A percentile compares a stretch with the other conserved stretches of the same genome.
Evolutionary conservation across 2,797 vertebrate species (phyloP).

Genomic region (Sebastes glaucus): DNA sequence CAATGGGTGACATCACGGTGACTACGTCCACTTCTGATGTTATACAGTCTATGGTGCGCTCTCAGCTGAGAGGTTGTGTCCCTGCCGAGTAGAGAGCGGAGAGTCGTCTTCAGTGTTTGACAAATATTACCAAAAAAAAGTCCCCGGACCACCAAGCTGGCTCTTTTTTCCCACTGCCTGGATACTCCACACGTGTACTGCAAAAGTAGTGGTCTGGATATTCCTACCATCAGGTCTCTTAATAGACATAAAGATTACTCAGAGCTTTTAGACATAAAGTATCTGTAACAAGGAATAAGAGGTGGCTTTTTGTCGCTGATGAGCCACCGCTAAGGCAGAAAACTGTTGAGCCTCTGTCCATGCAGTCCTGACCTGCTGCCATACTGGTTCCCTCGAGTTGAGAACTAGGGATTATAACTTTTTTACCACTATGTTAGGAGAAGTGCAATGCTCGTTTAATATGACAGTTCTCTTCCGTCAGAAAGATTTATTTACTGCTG

Average conservation of each 20-base stretch:
- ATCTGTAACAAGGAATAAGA: neutral
- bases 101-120: neutral
- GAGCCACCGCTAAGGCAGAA: neutral
- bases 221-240: neutral
- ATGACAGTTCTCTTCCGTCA: neutral
- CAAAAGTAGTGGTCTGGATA: neutral
- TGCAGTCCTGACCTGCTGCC: neutral
- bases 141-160: no score
- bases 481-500: constrained; percentile 24
- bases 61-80: no score
- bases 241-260: neutral
- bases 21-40: no score
- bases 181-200: accelerated
- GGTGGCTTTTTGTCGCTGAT: neutral
- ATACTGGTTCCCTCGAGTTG: neutral
- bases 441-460: neutral
- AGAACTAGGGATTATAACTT: neutral
- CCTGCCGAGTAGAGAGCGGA: no score
- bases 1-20: no score
- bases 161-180: no score
- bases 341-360: neutral
- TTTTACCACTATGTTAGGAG: neutral
- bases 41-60: no score
- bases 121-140: neutral
- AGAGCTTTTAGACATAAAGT: neutral